phyloP scores from a whole-genome alignment of 2,888 invertebrate species.

The Torymus tubicola region DNA sequence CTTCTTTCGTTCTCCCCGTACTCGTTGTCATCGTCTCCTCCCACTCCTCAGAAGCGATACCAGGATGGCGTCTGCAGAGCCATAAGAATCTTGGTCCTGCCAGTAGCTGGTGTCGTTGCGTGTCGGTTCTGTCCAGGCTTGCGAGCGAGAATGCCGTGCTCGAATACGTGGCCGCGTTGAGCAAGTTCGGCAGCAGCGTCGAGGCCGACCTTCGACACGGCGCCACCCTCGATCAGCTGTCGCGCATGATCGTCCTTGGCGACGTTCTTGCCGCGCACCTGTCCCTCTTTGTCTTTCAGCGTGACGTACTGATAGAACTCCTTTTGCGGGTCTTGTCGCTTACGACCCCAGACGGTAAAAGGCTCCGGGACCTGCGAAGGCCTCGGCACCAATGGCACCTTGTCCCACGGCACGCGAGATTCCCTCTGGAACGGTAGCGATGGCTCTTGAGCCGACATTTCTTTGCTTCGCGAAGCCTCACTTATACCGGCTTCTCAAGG shows the following conservation, averaged over 20 bases:
- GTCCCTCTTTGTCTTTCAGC: constrained; percentile 68
- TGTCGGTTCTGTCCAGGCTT: constrained; percentile 68
- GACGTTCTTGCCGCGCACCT: constrained; percentile 69
- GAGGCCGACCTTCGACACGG: constrained; percentile 72
- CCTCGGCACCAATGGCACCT: constrained; percentile 90
- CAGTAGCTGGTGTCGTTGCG: constrained; percentile 69
- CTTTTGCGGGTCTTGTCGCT: constrained; percentile 75
- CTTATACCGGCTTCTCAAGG: too few species aligned
- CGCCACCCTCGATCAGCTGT: constrained; percentile 72
- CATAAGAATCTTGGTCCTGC: constrained; percentile 73
- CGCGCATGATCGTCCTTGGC: constrained; percentile 72
- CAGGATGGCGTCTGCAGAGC: constrained; percentile 74
- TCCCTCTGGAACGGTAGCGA: constrained; percentile 82
- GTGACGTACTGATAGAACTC: constrained; percentile 74
- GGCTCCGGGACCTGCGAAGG: constrained; percentile 91
- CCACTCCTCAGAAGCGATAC: constrained; percentile 69
- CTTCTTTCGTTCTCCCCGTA: background rate
- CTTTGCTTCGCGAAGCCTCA: background rate
- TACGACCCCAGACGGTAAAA: constrained; percentile 89
- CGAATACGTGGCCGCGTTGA: constrained; percentile 72
- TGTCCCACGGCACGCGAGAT: constrained; percentile 89
- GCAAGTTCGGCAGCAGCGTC: constrained; percentile 74
- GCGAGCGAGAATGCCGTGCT: constrained; percentile 71
- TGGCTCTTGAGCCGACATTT: constrained; percentile 37
- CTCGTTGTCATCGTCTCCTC: too few species aligned